phyloP scores from a whole-genome alignment of 2,113 vertebrate species.

The Myiozetetes cayanensis region DNA sequence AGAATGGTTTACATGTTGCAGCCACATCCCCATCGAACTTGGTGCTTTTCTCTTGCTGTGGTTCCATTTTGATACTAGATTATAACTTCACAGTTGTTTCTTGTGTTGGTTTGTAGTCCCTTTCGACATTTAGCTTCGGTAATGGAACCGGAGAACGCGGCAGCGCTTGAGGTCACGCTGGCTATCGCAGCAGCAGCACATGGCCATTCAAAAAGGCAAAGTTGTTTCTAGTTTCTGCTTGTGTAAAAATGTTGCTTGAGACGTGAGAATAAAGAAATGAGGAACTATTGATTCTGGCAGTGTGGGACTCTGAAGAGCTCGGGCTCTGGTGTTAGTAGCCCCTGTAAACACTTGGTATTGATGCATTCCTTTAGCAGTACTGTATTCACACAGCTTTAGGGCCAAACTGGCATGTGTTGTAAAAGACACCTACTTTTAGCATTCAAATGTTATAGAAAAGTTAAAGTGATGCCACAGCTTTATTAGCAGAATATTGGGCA shows the following conservation, averaged over 20 bases:
- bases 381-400: background rate
- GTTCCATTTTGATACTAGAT: background rate
- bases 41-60: background rate
- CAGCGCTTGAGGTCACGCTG: fast-evolving
- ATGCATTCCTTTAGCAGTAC: background rate
- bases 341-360: background rate
- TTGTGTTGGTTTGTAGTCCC: background rate
- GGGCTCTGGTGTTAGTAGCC: background rate
- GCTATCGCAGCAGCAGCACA: background rate
- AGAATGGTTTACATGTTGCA: constrained; percentile 14
- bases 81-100: background rate
- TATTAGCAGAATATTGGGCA: background rate
- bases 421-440: background rate
- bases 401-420: background rate
- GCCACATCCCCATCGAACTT: background rate
- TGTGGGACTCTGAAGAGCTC: background rate
- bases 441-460: background rate
- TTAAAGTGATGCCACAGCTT: background rate
- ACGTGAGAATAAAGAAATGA: background rate
- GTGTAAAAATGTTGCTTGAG: background rate
- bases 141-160: fast-evolving
- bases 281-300: background rate
- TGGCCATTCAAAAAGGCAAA: background rate
- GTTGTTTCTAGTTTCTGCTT: background rate
- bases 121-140: background rate